Evolutionary conservation across 2,113 vertebrate species (phyloP), one percentile per base, ranked within the genome.

Genomic region (Sorex araneus): DNA sequence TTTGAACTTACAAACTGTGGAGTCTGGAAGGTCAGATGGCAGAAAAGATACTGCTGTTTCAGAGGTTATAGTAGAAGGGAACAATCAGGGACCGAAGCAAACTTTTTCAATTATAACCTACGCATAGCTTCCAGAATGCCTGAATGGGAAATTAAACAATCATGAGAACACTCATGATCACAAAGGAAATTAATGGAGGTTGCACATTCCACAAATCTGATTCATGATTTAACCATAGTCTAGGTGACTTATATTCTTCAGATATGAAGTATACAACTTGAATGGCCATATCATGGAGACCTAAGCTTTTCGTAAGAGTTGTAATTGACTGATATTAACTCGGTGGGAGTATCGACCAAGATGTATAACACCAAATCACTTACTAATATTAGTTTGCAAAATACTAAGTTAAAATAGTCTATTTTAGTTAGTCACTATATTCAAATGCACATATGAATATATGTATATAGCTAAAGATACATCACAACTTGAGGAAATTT

Each of bases 351-450:
- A 8, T 75, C 86, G 36, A 77, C 15, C 18, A 73, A 79, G 21
- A 67, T 47, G 0, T 9, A 67, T 21, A 12, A 90, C 15, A 70
- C 30, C 57, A 54, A 94, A 73, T 64, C 9, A 82, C 85, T 96
- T 30, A 74, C 11, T 87, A 36, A 71, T 82, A 74, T 87, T 43
- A 67, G 8, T 67, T 84, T 75, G 28, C 10, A 82, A 91, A 87
- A 47, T 23, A 50, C 6, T 36, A 25, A 54, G 10, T 71, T 79
- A 86, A 84, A 80, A 76, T 18, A 89, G 34, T 11, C 6, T 15
- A 63, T 47, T 85, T 90, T 77, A 92, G 73, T 91, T n/a, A 76
- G 75, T 32, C 32, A 34, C 0, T 32, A 18, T 30, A 8, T 71
- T 80, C 3, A 28, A 92, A 40, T 23, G 47, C 10, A 50, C 47